Base-by-base conservation (phyloP, 2,888 invertebrate genomes). In the Synergus itoensis region DNA sequence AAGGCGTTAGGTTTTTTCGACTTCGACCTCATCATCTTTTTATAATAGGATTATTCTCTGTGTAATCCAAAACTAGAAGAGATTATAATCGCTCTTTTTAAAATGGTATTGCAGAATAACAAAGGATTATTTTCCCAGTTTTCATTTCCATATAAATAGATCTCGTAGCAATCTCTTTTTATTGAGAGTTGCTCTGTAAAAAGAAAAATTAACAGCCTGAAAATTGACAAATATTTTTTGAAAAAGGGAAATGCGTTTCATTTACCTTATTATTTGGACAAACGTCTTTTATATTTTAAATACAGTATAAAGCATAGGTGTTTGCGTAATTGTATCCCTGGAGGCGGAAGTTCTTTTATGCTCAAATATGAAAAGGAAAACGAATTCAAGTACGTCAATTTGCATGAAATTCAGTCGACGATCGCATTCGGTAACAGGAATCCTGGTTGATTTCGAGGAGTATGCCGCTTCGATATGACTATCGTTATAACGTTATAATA, bases 331-430 rank as follows among this genome's bases (percentile, higher is more conserved):
- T 48, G 28, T 45, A 69, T 48, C 69, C 36, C 69, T 69, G 28
- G 36, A 69, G 69, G 48, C 69, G 28, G 21, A 21, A 69, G 53
- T 36, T 69, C 53, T 69, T 53, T 69, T n/a, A 69, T 28, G 48
- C 48, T 36, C 36, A 7, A 36, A 36, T 36, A 36, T 36, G 16
- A 53, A 53, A 45, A 73, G 36, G 53, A 53, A 73, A 73, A 73
- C 48, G 53, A 73, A 73, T 73, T 73, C n/a, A 36, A 73, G 53
- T 16, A 40, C 36, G 73, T 73, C 36, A 73, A 53, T 73, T 73
- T 73, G 53, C 73, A 73, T 53, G 53, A 53, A 53, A 73, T 53
- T 73, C 48, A 36, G 53, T 53, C 16, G 69, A 48, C 48, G 28
- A 48, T 73, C 53, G 48, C 36, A 73, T 73, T 73, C 36, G 36